Conservation (phyloP, 2,797 vertebrate genomes). For the Sebastes itinus region DNA sequence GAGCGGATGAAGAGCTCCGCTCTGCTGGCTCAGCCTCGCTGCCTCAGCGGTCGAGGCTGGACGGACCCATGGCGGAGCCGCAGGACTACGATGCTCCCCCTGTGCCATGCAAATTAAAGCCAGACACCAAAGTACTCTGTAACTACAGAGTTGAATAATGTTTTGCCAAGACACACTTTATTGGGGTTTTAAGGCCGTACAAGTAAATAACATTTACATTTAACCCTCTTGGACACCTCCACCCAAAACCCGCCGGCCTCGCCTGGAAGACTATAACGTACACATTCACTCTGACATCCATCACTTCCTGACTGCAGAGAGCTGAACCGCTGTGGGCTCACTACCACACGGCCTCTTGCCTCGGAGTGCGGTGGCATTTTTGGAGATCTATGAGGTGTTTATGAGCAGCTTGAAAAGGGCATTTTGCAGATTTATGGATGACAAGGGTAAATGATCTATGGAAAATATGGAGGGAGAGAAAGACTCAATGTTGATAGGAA, state of each 20-base stretch:
- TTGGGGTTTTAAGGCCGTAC: not conserved
- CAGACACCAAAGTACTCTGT: not conserved
- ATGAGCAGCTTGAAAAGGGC: slow-evolving; percentile 76
- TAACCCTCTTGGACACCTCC: not conserved
- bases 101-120: not conserved
- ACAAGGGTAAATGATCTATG: slow-evolving; percentile 72
- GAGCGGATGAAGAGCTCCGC: no score
- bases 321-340: slow-evolving; percentile 41
- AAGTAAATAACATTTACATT: slow-evolving; percentile 15
- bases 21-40: no score
- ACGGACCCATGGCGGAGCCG: no score
- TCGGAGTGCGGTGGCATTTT: slow-evolving; percentile 69
- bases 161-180: not conserved
- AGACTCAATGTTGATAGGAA: slow-evolving; percentile 40
- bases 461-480: slow-evolving; percentile 38
- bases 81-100: no score
- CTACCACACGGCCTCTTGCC: slow-evolving; percentile 43
- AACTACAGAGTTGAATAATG: not conserved
- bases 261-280: slow-evolving; percentile 21
- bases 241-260: slow-evolving; percentile 7
- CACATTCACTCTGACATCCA: slow-evolving; percentile 48
- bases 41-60: rapidly evolving
- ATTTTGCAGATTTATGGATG: slow-evolving; percentile 73
- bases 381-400: slow-evolving; percentile 76
- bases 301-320: slow-evolving; percentile 48